These are phyloP conservation scores for Nasonia vitripennis DNA, from an alignment of 1,140 invertebrate genomes.

Conservation along the genomic window DNA sequence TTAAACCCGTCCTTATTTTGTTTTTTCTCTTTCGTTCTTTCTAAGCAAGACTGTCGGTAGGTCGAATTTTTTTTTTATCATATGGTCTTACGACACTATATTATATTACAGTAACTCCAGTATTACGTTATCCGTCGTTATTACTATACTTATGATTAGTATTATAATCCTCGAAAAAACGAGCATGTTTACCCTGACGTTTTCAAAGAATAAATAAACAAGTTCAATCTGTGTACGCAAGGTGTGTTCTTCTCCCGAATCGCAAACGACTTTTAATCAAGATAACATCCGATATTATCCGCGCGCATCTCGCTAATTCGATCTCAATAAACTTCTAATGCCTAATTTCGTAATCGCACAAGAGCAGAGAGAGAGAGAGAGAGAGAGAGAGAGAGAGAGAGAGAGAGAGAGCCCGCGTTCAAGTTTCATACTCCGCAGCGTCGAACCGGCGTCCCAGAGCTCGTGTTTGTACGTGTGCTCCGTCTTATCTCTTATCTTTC, in stretches of 20 bases:
- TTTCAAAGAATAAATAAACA: conserved; percentile 24
- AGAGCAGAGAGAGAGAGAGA: too few relatives aligned
- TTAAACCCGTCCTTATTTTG: too few relatives aligned
- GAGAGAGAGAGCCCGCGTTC: too few relatives aligned
- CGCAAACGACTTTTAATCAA: too few relatives aligned
- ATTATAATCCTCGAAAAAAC: not conserved
- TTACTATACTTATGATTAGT: not conserved
- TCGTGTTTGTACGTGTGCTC: too few relatives aligned
- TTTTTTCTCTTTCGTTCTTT: not conserved
- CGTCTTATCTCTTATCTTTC: too few relatives aligned
- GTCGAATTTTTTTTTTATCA: not conserved
- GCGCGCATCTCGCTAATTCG: not conserved
- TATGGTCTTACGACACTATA: not conserved
- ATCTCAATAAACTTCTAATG: too few relatives aligned
- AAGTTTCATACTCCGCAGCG: too few relatives aligned
- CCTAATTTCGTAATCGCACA: too few relatives aligned
- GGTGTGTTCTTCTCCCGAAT: not conserved
- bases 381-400: too few relatives aligned
- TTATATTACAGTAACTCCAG: conserved; percentile 5
- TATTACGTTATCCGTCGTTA: conserved; percentile 26
- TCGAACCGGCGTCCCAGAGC: too few relatives aligned
- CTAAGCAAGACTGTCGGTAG: not conserved
- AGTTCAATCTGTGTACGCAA: conserved; percentile 12
- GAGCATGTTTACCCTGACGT: not conserved
- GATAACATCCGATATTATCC: not conserved